Evolutionary conservation across 2,797 vertebrate species (phyloP).

Genomic region (Acanthis flammea): DNA sequence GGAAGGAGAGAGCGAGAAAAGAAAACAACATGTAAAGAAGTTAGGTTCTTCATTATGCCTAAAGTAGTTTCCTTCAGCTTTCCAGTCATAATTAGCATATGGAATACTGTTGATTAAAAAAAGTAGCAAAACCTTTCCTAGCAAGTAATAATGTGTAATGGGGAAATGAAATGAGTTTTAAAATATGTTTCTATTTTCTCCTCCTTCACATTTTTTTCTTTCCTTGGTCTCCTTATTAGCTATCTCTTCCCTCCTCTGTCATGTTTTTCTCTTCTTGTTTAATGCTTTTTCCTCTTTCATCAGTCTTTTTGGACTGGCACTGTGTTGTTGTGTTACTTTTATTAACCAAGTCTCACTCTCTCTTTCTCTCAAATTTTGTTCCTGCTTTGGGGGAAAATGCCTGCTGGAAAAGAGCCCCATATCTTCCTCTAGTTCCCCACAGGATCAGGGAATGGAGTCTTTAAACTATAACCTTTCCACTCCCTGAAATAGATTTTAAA

Average conservation of each 20-base stretch:
- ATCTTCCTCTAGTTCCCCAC: not conserved
- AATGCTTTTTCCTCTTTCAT: not conserved
- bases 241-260: not conserved
- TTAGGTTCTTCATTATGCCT: not conserved
- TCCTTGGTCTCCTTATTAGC: not conserved
- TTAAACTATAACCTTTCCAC: not conserved
- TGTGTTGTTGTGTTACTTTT: not conserved
- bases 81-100: not conserved
- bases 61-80: not conserved
- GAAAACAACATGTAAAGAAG: rapidly evolving
- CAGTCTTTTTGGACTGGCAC: not conserved
- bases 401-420: not conserved
- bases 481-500: slow-evolving; percentile 38
- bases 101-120: not conserved
- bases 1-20: not conserved
- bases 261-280: not conserved
- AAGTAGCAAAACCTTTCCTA: not conserved
- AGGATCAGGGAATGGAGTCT: not conserved
- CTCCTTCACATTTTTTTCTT: not conserved
- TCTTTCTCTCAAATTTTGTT: not conserved
- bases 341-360: not conserved
- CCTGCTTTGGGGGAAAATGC: not conserved
- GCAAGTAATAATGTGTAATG: not conserved
- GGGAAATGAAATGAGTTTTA: not conserved
- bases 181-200: not conserved